These are phyloP conservation scores for Aotus griseimembra DNA, from an alignment of 2,797 vertebrate species.

Conservation along the genomic window DNA sequence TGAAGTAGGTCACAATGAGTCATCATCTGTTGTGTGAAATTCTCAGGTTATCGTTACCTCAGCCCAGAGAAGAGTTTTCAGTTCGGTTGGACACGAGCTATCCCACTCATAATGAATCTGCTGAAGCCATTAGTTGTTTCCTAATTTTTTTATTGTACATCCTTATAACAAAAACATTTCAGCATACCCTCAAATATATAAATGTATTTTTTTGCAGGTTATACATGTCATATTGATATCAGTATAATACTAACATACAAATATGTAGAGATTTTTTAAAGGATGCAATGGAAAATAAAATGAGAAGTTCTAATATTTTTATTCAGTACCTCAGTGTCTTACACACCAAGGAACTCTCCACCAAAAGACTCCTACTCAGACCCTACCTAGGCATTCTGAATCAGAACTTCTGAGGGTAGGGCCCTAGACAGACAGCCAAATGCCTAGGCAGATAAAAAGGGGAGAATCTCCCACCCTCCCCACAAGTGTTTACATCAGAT, in stretches of 20 bases:
- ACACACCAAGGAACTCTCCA: neutral
- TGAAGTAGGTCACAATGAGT: slow-evolving; percentile 37
- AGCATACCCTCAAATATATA: neutral
- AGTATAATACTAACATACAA: neutral
- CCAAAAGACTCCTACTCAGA: neutral
- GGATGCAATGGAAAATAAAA: slow-evolving; percentile 10
- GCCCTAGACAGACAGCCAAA: neutral
- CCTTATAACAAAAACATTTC: slow-evolving; percentile 24
- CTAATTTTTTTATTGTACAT: neutral
- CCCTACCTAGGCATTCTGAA: neutral
- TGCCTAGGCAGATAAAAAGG: neutral
- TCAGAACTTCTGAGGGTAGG: neutral
- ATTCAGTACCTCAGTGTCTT: neutral
- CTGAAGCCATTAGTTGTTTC: neutral
- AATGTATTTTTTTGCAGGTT: slow-evolving; percentile 26
- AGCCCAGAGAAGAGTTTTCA: neutral
- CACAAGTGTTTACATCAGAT: neutral
- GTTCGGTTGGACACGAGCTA: neutral
- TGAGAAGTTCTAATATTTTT: neutral
- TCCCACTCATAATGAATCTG: neutral
- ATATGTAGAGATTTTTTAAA: neutral
- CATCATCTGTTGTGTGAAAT: neutral
- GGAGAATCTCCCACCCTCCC: neutral
- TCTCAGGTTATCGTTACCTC: neutral
- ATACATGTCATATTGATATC: neutral